Base-by-base conservation (phyloP, 2,113 vertebrate genomes). In the Megaceryle torquata region DNA sequence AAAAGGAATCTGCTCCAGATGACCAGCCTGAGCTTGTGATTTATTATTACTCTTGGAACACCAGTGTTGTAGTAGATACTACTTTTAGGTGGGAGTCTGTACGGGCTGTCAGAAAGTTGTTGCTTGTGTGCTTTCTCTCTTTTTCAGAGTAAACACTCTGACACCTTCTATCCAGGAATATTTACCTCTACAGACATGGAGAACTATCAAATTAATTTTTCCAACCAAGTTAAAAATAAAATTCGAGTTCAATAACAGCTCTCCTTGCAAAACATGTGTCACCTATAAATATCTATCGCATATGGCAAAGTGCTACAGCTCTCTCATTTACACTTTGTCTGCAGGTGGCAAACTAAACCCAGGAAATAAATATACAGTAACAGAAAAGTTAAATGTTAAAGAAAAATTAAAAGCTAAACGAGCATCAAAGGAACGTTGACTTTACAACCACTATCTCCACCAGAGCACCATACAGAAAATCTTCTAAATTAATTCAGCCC, bases 311-410 rank as follows among this genome's bases (percentile, higher is more conserved):
- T 79, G 82, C 86, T 94, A 88, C 56, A 89, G 88, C 19, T 33
- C 84, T 72, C 77, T 76, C 50, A 69, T 89, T 92, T 93, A 88
- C 77, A 77, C 81, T 92, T 85, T 93, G 91, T 94, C 92, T 96
- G 95, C 96, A 96, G 94, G 93, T 97, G 93, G 96, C 93, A 96
- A 97, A 92, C 93, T 92, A 95, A 95, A 95, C 69, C 44, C 65
- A 72, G 87, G 70, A 93, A 97, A 95, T 85, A 87, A 92, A 89
- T 65, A 24, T 20, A 76, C 61, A 39, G 15, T 53, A 65, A 65
- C 20, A 64, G 39, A 44, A 82, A 86, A 88, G 22, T 43, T 88
- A 59, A 81, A 53, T n/a, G 28, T n/a, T 82, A 56, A 37, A 68
- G 77, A 60, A 87, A 86, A 89, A 48, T 11, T 39, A 26, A 64